Percentiles rank a stretch among this genome's conserved stretches.
Conservation (phyloP, 2,113 vertebrate genomes). For the Globicephala melas region DNA sequence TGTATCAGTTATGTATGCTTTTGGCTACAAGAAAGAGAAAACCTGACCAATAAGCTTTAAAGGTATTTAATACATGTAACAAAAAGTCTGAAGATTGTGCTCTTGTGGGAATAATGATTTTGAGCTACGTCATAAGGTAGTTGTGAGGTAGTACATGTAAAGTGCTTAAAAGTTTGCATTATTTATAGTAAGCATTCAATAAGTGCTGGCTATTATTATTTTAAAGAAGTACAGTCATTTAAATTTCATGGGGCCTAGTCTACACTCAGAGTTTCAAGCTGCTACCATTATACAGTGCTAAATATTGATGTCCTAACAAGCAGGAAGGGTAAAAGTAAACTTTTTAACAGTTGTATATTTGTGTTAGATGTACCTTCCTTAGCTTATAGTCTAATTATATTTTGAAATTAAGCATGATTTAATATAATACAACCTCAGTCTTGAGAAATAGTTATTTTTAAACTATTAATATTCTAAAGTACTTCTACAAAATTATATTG, state of each 20-base stretch:
- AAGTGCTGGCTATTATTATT: background rate
- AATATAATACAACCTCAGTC: background rate
- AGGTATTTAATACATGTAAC: background rate
- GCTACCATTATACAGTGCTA: background rate
- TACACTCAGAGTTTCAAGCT: background rate
- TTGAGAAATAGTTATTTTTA: conserved; percentile 14
- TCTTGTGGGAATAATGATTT: background rate
- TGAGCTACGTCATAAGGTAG: background rate
- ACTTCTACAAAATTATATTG: background rate
- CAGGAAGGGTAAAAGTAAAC: background rate
- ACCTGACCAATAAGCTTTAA: background rate
- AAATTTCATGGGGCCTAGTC: background rate
- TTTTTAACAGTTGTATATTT: background rate
- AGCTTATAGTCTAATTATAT: background rate
- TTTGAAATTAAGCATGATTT: background rate
- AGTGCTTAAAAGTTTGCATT: background rate
- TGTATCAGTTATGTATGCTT: background rate
- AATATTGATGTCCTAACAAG: background rate
- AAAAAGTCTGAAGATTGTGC: background rate
- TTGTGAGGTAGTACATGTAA: background rate
- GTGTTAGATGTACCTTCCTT: background rate
- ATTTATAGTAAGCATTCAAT: background rate
- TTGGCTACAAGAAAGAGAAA: background rate
- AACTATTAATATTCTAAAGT: background rate
- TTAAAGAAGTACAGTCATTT: background rate